These are phyloP conservation scores for Neoniphon sammara DNA, from an alignment of 2,797 vertebrate genomes.

Conservation along the genomic window DNA sequence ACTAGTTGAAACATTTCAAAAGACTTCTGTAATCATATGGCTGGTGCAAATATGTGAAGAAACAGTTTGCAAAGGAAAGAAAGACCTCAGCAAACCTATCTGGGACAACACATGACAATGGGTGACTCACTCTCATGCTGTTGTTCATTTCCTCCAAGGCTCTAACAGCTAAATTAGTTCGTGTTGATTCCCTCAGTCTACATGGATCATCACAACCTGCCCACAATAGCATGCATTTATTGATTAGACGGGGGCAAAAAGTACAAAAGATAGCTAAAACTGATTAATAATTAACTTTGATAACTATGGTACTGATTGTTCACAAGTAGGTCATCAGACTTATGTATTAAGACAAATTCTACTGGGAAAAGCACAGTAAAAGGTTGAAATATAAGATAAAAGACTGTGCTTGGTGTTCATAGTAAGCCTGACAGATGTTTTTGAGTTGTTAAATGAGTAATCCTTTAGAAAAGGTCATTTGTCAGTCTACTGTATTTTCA, in stretches of 20 bases:
- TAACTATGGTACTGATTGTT: not conserved
- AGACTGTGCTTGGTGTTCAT: no score
- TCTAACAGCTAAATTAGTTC: constrained; percentile 30
- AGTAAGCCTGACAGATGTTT: no score
- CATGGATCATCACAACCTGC: not conserved
- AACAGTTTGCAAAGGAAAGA: constrained; percentile 51
- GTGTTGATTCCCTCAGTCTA: constrained; percentile 30
- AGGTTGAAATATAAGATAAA: no score
- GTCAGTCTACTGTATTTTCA: not conserved
- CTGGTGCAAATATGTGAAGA: not conserved
- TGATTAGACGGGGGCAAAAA: no score
- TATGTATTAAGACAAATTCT: not conserved
- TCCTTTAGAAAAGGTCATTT: no score
- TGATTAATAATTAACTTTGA: constrained; percentile 37
- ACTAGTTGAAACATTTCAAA: not conserved
- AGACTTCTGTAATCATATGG: not conserved
- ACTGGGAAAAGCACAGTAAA: no score
- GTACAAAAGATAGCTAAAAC: constrained; percentile 1
- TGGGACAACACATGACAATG: constrained; percentile 67
- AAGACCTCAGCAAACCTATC: constrained; percentile 64
- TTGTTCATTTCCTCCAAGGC: constrained; percentile 65
- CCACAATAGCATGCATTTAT: no score
- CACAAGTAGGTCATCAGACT: not conserved
- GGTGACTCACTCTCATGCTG: constrained; percentile 76
- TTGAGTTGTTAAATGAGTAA: no score